Evolutionary conservation across 2,113 vertebrate genomes (phyloP).

Genomic region (Amia ocellicauda): DNA sequence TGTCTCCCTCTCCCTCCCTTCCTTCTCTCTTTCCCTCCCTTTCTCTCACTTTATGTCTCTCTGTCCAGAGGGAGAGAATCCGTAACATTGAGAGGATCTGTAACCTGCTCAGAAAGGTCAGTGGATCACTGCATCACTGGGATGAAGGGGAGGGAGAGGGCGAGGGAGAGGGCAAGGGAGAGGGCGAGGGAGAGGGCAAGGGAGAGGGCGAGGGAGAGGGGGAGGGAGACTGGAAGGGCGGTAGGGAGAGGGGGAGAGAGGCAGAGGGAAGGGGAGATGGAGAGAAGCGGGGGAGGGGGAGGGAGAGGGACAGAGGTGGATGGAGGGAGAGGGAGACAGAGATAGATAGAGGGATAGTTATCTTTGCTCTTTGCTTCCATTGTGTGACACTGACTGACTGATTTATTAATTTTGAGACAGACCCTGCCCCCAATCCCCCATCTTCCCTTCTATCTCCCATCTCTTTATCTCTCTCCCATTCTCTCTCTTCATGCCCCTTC

Average conservation of each 20-base stretch:
- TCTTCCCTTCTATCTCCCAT: constrained; percentile 5
- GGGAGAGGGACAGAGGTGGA: no score
- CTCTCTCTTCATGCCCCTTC: not conserved
- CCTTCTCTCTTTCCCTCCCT: no score
- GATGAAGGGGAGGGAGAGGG: not conserved
- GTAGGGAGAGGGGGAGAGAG: not conserved
- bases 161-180: no score
- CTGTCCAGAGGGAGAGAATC: constrained; percentile 80
- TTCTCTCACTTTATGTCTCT: constrained; percentile 16
- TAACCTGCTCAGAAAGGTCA: constrained; percentile 84
- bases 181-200: not conserved
- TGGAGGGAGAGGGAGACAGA: no score
- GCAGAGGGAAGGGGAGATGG: not conserved
- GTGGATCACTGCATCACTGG: constrained; percentile 42
- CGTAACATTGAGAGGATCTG: constrained; percentile 91
- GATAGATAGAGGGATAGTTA: no score
- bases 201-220: not conserved
- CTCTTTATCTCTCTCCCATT: constrained; percentile 1
- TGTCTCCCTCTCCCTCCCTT: constrained; percentile 23
- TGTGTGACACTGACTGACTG: constrained; percentile 35
- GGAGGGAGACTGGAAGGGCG: not conserved
- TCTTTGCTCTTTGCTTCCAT: constrained; percentile 16
- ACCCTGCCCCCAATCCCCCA: not conserved
- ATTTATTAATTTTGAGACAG: no score
- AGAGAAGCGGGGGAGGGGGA: not conserved